Percentiles rank a stretch among this genome's conserved stretches.
These are phyloP conservation scores for Sebastes nivosus DNA, from an alignment of 2,797 vertebrate genomes.

Conservation along the genomic window DNA sequence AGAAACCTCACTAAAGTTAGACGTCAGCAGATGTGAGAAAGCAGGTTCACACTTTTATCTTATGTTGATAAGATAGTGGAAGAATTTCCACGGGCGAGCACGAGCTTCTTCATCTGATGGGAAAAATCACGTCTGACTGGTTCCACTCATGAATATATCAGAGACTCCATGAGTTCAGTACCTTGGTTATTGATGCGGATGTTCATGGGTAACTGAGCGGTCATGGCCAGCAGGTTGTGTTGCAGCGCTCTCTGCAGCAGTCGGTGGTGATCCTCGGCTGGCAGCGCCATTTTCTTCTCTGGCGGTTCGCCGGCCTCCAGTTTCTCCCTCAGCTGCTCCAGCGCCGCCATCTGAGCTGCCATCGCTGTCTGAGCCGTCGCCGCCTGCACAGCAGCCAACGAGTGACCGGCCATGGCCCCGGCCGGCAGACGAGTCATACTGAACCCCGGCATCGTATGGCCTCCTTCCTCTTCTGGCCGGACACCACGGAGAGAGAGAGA, in stretches of 20 bases:
- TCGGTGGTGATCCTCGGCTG: slow-evolving; percentile 91
- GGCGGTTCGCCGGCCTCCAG: slow-evolving; percentile 94
- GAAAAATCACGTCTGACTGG: background rate
- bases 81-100: background rate
- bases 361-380: slow-evolving; percentile 85
- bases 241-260: slow-evolving; percentile 94
- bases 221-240: slow-evolving; percentile 97
- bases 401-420: slow-evolving; percentile 84
- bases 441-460: slow-evolving; percentile 75
- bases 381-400: slow-evolving; percentile 88
- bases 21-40: background rate
- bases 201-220: slow-evolving; percentile 95
- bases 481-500: slow-evolving; percentile 19
- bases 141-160: background rate
- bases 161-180: slow-evolving; percentile 45
- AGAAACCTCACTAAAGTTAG: background rate
- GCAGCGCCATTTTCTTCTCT: slow-evolving; percentile 94
- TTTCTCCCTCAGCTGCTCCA: slow-evolving; percentile 96
- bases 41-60: background rate
- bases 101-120: background rate
- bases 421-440: slow-evolving; percentile 78
- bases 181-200: slow-evolving; percentile 97
- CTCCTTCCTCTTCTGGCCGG: slow-evolving; percentile 87
- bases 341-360: slow-evolving; percentile 89
- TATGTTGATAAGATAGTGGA: background rate